These are phyloP conservation scores for Drosophila kokeensis DNA, from an alignment of 2,888 invertebrate species.

Conservation along the genomic window DNA sequence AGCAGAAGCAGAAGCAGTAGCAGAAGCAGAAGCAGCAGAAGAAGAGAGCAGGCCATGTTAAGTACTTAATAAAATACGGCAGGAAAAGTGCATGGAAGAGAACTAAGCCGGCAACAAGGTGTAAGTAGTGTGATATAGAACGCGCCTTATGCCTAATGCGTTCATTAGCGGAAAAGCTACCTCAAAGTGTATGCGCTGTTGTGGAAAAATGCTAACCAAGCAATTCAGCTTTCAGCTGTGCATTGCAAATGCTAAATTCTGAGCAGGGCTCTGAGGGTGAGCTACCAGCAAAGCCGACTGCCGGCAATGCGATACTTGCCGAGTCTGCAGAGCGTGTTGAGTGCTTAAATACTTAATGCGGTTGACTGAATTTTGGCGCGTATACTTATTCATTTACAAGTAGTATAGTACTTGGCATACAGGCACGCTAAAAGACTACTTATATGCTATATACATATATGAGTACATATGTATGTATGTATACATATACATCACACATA, in stretches of 20 bases:
- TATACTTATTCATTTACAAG: conserved; percentile 71
- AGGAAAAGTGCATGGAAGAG: conserved; percentile 8
- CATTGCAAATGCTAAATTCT: conserved; percentile 42
- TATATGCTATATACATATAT: neutral
- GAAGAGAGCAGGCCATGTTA: conserved; percentile 14
- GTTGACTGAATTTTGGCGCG: conserved; percentile 78
- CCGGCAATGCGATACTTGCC: conserved; percentile 39
- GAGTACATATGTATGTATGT: neutral
- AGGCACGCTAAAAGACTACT: conserved; percentile 51
- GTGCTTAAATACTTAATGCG: conserved; percentile 80
- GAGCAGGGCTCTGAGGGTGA: conserved; percentile 6
- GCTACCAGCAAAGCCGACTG: conserved; percentile 4
- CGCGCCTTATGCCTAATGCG: conserved; percentile 70
- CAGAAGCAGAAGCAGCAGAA: neutral
- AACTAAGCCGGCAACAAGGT: conserved; percentile 73
- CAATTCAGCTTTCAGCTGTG: conserved; percentile 41
- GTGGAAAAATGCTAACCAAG: conserved; percentile 77
- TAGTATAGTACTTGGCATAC: conserved; percentile 17
- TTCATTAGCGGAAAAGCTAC: conserved; percentile 80
- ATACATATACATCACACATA: conserved; percentile 9
- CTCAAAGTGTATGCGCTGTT: conserved; percentile 76
- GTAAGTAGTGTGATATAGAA: conserved; percentile 50
- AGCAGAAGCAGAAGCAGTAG: neutral
- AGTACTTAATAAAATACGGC: conserved; percentile 54
- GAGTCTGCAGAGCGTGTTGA: conserved; percentile 63